A percentile compares a stretch with the other conserved stretches of the same genome.
Evolutionary conservation across 2,113 vertebrate species (phyloP).

Genomic region (Boleophthalmus pectinirostris): DNA sequence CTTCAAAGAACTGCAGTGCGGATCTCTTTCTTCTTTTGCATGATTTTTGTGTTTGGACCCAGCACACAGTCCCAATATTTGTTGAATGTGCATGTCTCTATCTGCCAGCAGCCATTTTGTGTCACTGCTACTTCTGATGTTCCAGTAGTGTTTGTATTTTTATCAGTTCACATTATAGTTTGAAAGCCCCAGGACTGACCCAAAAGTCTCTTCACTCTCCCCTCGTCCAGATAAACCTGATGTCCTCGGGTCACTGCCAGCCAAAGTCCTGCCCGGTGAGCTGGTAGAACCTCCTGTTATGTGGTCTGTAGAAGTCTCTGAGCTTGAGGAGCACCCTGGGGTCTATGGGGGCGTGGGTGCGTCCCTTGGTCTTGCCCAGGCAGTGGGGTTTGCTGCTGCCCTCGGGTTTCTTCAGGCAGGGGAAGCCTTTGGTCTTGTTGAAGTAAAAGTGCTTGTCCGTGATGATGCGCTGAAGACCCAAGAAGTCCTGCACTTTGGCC

Average conservation of each 20-base stretch:
- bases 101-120: too few relatives aligned
- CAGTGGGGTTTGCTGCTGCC: constrained; percentile 85
- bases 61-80: too few relatives aligned
- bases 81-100: too few relatives aligned
- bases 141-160: too few relatives aligned
- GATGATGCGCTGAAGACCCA: constrained; percentile 81
- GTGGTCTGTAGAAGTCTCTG: constrained; percentile 78
- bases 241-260: constrained; percentile 72
- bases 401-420: constrained; percentile 82
- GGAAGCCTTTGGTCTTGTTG: constrained; percentile 84
- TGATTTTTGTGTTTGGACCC: too few relatives aligned
- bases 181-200: too few relatives aligned
- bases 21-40: too few relatives aligned
- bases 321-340: constrained; percentile 71
- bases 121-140: too few relatives aligned
- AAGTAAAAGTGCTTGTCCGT: constrained; percentile 85
- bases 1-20: too few relatives aligned
- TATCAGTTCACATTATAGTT: too few relatives aligned
- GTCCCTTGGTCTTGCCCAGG: constrained; percentile 81
- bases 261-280: constrained; percentile 80
- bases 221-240: not conserved
- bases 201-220: not conserved
- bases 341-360: constrained; percentile 75
- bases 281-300: constrained; percentile 79
- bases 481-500: constrained; percentile 81